Evolutionary conservation across 2,888 invertebrate species (phyloP), one percentile per base, ranked within the genome.

Genomic region (Ichneumoninae sp.): DNA sequence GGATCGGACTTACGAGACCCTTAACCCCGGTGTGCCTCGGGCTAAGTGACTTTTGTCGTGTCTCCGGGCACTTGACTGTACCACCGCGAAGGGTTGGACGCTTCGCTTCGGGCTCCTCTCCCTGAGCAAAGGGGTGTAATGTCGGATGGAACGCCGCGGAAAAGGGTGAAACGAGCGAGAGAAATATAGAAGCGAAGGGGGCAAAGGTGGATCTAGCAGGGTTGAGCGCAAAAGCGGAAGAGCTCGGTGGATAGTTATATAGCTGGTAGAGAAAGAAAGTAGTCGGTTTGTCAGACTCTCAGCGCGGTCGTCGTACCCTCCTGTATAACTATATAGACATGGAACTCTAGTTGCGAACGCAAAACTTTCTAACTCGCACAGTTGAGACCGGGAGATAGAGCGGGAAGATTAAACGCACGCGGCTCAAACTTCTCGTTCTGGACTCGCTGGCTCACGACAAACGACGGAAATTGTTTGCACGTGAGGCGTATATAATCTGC

Each of bases 41-140:
- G 87, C 88, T 91, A 90, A 91, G 90, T 89, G 91, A 90, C 88
- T 90, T 90, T 91, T 91, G 90, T 88, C 91, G 89, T 90, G 89
- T 89, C 89, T 89, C 85, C 83, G 85, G 85, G 89, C 86, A 90
- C 91, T 90, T 88, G 88, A 87, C 81, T 70, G 16, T 44, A 65
- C 54, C 33, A 65, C 47, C 60, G 73, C 65, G 80, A 68, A 78
- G 78, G 70, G 63, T 44, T 65, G 63, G 36, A 70, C 50, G 63
- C 63, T 78, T 87, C 87, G 86, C 85, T 86, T 81, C 50, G 50
- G 63, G 78, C 50, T 78, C 44, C 36, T 52, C 60, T 26, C 26
- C 50, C 69, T 0, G 7, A 30, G 66, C 26, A 52, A 44, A 71
- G 52, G 52, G 66, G 40, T 44, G 70, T 19, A 54, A 60, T 83